phyloP scores from a whole-genome alignment of 2,888 invertebrate species.

The Papilio demoleus region DNA sequence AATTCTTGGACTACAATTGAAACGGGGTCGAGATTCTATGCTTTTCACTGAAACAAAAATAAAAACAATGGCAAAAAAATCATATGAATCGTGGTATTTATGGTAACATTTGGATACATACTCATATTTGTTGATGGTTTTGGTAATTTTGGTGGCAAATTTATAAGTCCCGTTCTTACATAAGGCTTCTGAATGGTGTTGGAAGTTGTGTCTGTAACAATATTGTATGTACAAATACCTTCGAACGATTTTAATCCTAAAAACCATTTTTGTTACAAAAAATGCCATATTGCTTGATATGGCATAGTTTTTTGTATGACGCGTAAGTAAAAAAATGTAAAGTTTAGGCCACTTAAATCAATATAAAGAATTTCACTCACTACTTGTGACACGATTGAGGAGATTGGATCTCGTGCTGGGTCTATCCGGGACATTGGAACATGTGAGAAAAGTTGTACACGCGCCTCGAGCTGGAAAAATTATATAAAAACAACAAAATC shows the following conservation, averaged over 20 bases:
- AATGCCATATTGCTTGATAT: too few relatives aligned
- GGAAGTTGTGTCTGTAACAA: background rate
- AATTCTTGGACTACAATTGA: constrained; percentile 33
- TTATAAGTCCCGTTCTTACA: background rate
- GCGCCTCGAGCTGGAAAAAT: constrained; percentile 9
- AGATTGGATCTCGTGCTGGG: constrained; percentile 42
- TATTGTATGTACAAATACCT: too few relatives aligned
- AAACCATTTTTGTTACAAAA: too few relatives aligned
- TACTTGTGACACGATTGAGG: constrained; percentile 46
- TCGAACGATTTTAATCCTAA: too few relatives aligned
- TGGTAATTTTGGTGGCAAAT: background rate
- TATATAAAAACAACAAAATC: background rate
- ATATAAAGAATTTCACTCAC: constrained; percentile 47
- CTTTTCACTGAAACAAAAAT: constrained; percentile 29
- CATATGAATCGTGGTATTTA: too few relatives aligned
- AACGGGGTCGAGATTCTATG: constrained; percentile 21
- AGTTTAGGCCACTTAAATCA: background rate
- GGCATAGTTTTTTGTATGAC: too few relatives aligned
- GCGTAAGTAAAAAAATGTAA: too few relatives aligned
- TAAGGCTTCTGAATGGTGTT: background rate
- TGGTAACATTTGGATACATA: too few relatives aligned
- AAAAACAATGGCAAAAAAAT: too few relatives aligned
- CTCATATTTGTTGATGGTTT: constrained; percentile 8
- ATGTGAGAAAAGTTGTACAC: constrained; percentile 17
- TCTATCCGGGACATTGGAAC: constrained; percentile 45